Evolutionary conservation across 30 jellyfish, hydroid and myxozoan genomes (phyloP).

Genomic region (Hydra vulgaris): DNA sequence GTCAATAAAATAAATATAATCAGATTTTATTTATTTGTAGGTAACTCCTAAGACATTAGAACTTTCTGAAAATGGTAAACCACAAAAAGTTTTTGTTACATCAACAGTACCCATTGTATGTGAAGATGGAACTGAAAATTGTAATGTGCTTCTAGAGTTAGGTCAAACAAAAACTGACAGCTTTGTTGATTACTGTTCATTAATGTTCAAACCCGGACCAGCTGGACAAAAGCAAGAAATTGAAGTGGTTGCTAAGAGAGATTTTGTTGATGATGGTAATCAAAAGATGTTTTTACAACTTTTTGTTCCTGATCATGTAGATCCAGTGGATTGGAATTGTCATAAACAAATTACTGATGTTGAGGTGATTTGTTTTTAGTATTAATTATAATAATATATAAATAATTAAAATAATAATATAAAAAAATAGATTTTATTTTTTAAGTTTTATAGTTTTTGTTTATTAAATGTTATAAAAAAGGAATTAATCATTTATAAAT

Average conservation of each 20-base stretch:
- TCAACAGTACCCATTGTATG: slow-evolving; percentile 79
- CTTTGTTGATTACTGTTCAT: slow-evolving; percentile 47
- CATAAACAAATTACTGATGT: slow-evolving; percentile 60
- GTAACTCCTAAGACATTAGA: slow-evolving; percentile 18
- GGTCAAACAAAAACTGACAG: slow-evolving; percentile 57
- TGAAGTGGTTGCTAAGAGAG: slow-evolving; percentile 73
- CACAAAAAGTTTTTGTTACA: slow-evolving; percentile 31
- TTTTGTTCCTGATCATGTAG: slow-evolving; percentile 52
- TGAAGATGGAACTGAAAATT: slow-evolving; percentile 23
- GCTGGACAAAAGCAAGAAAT: slow-evolving; percentile 47
- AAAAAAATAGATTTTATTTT: too few species aligned
- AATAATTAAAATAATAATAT: too few species aligned
- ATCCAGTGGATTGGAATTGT: slow-evolving; percentile 83
- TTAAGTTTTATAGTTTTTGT: too few species aligned
- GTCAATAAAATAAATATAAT: too few species aligned
- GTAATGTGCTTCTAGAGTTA: slow-evolving; percentile 52
- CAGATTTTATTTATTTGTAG: slow-evolving; percentile 5
- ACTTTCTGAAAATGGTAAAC: slow-evolving; percentile 59
- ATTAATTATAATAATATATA: too few species aligned
- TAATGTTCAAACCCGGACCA: slow-evolving; percentile 48
- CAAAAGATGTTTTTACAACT: slow-evolving; percentile 55
- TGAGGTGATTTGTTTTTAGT: slow-evolving; percentile 42
- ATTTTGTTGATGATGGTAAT: slow-evolving; percentile 86
- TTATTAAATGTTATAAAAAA: too few species aligned
- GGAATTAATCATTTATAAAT: too few species aligned